Base-by-base conservation (phyloP, 1,140 invertebrate species). In the Halotydeus destructor region DNA sequence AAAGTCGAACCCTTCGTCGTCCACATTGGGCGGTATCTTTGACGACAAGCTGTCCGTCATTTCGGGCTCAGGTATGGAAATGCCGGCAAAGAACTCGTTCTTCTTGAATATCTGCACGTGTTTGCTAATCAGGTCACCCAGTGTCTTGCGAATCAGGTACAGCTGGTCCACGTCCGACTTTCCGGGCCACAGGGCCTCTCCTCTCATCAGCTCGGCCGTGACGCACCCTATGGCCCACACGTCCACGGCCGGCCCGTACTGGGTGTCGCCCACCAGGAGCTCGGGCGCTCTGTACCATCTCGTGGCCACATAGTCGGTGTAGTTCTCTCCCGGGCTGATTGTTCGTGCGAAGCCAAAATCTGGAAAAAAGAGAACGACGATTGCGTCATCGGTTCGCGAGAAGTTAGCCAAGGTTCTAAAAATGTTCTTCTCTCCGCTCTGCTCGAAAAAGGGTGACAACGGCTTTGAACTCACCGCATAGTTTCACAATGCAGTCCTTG, bases 291-390 rank as follows among this genome's bases (percentile, higher is more conserved):
- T 67, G 60, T 99, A 99, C 91, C 91, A 99, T 21, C 93, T 67
- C 5, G 93, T 98, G 2, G 93, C 93, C 34, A 99, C 93, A 60
- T 99, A 98, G 61, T 99, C 93, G 39, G 93, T 99, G 57, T 94
- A 97, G 59, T 91, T 88, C 67, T 96, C 91, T 5, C 84, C 86
- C 27, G 45, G 64, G 83, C 88, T 94, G 48, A 99, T 69, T 68
- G 93, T 80, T 52, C 93, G 69, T 0, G 93, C 93, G 61, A 99
- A 99, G 21, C 93, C 93, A 62, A 99, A 99, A 59, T 99, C 93
- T 55, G 89, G 97, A n/a, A n/a, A n/a, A n/a, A n/a, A n/a, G n/a
- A n/a, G n/a, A n/a, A n/a, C n/a, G n/a, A n/a, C n/a, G n/a, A n/a
- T n/a, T n/a, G n/a, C n/a, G n/a, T n/a, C n/a, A n/a, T n/a, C n/a